Percentiles rank a stretch among this genome's conserved stretches.
These are phyloP conservation scores for Fragum fragum DNA, from an alignment of 2,888 invertebrate genomes.

Conservation along the genomic window DNA sequence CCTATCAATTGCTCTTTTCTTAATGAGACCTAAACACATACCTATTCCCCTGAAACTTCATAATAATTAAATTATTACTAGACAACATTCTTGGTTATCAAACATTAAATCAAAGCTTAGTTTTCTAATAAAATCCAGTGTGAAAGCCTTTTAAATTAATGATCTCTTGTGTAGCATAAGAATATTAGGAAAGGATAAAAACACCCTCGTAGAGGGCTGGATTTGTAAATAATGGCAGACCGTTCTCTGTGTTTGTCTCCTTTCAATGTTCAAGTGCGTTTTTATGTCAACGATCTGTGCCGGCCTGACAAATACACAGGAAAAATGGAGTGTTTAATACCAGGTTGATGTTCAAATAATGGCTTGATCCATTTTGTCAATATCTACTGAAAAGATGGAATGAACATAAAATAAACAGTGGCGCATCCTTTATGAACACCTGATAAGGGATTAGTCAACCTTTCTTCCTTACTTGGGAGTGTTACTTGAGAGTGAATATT, in stretches of 20 bases:
- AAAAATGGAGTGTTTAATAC: constrained; percentile 28
- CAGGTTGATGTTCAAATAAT: constrained; percentile 19
- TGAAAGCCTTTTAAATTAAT: no score
- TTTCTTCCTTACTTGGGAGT: no score
- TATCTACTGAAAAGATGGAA: constrained; percentile 32
- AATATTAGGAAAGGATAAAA: constrained; percentile 10
- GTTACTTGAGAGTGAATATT: no score
- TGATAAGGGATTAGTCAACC: not conserved
- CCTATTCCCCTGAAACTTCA: no score
- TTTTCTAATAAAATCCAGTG: no score
- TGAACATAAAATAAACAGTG: constrained; percentile 18
- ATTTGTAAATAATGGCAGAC: constrained; percentile 26
- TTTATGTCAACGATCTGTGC: constrained; percentile 27
- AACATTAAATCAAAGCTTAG: no score
- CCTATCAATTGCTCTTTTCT: no score
- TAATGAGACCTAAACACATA: no score
- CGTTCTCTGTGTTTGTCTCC: constrained; percentile 13
- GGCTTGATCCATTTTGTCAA: constrained; percentile 27
- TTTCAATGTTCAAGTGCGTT: constrained; percentile 25
- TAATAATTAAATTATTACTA: no score
- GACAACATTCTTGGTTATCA: no score
- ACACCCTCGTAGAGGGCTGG: constrained; percentile 19
- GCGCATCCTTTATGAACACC: constrained; percentile 22
- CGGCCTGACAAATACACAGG: constrained; percentile 15
- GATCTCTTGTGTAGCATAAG: no score